Conservation (phyloP, 2,888 invertebrate genomes). For the Hirtodrosophila trivittata region DNA sequence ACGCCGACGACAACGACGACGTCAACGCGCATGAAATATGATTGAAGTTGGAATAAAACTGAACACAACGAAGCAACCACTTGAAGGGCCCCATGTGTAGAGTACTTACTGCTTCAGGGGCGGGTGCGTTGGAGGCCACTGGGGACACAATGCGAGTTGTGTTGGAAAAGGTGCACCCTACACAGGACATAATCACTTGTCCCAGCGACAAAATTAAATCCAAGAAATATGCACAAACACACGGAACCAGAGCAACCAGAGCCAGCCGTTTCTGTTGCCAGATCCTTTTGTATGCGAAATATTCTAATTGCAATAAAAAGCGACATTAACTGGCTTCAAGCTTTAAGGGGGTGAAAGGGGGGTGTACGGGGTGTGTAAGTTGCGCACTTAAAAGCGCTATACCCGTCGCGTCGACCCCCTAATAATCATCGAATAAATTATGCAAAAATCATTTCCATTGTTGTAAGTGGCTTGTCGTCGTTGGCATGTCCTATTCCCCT, state of each 20-base stretch:
- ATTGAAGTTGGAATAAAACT: constrained; percentile 76
- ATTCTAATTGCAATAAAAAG: constrained; percentile 80
- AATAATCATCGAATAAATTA: constrained; percentile 84
- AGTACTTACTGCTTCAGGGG: constrained; percentile 17
- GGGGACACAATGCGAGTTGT: constrained; percentile 44
- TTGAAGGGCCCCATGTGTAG: constrained; percentile 65
- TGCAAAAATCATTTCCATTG: constrained; percentile 82
- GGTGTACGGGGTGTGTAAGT: constrained; percentile 7
- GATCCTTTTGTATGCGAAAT: constrained; percentile 50
- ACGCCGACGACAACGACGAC: constrained; percentile 7
- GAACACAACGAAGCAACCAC: constrained; percentile 48
- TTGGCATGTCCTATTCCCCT: constrained; percentile 14
- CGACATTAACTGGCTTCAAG: constrained; percentile 52
- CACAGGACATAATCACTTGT: constrained; percentile 75
- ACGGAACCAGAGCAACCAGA: constrained; percentile 54
- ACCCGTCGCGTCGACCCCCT: constrained; percentile 46
- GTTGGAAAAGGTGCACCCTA: constrained; percentile 48
- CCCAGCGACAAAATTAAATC: constrained; percentile 72
- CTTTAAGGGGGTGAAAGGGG: constrained; percentile 1
- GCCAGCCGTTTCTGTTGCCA: neutral
- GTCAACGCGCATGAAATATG: constrained; percentile 65
- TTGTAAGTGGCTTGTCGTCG: constrained; percentile 72
- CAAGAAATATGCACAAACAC: constrained; percentile 73
- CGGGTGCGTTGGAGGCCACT: constrained; percentile 36
- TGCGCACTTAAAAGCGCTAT: constrained; percentile 49